These are phyloP conservation scores for Sus cebifrons DNA, from an alignment of 2,797 vertebrate genomes.

Conservation along the genomic window DNA sequence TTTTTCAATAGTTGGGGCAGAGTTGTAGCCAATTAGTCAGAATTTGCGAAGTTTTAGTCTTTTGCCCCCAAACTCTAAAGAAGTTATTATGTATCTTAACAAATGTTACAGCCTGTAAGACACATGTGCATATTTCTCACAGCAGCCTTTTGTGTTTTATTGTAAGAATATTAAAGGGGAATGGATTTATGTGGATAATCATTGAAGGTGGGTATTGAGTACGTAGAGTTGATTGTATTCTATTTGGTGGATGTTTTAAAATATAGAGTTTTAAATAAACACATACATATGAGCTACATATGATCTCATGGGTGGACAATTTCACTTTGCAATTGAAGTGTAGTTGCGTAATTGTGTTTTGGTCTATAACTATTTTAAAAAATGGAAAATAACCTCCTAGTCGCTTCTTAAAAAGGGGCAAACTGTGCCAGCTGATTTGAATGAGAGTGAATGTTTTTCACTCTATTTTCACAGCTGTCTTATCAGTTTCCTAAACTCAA, in stretches of 20 bases:
- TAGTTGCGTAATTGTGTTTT: conserved; percentile 63
- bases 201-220: not conserved
- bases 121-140: not conserved
- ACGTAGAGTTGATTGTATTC: not conserved
- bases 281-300: not conserved
- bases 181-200: not conserved
- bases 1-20: conserved; percentile 56
- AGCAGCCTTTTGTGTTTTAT: conserved; percentile 36
- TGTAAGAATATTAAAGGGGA: not conserved
- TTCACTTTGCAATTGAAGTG: conserved; percentile 55
- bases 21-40: conserved; percentile 46
- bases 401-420: conserved; percentile 65
- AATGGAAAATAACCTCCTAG: conserved; percentile 78
- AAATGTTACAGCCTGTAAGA: conserved; percentile 2
- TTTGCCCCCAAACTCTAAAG: conserved; percentile 60
- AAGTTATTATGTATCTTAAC: conserved; percentile 1
- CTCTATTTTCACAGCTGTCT: conserved; percentile 90
- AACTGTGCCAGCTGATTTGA: conserved; percentile 79
- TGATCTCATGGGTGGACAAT: conserved; percentile 45
- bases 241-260: conserved; percentile 41
- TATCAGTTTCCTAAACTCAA: conserved; percentile 88
- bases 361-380: conserved; percentile 59
- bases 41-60: conserved; percentile 71
- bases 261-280: conserved; percentile 44
- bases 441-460: conserved; percentile 72